Evolutionary conservation across 2,888 invertebrate genomes (phyloP).

Genomic region (Diabrotica balteata): DNA sequence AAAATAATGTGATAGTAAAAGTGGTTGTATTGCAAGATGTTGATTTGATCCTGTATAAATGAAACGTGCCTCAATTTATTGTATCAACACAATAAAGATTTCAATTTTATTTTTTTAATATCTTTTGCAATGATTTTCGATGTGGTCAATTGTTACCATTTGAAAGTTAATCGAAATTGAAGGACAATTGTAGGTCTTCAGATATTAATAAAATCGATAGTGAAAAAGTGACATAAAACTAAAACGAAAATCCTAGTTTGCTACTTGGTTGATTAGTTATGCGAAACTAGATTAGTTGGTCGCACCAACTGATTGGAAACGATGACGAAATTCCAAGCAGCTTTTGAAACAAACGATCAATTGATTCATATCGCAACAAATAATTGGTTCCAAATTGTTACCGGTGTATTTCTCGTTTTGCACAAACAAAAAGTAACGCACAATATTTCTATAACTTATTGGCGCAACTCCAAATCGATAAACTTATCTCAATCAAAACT

Average conservation of each 20-base stretch:
- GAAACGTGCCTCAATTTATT: slow-evolving; percentile 15
- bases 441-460: too few relatives aligned
- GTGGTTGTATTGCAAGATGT: background rate
- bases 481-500: too few relatives aligned
- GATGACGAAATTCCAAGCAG: slow-evolving; percentile 26
- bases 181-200: slow-evolving; percentile 16
- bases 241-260: slow-evolving; percentile 17
- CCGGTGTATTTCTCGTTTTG: slow-evolving; percentile 1
- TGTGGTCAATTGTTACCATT: slow-evolving; percentile 15
- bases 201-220: slow-evolving; percentile 14
- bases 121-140: slow-evolving; percentile 14
- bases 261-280: slow-evolving; percentile 35
- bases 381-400: slow-evolving; percentile 6
- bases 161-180: slow-evolving; percentile 16
- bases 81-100: slow-evolving; percentile 13
- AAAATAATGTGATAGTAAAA: slow-evolving; percentile 9
- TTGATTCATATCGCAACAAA: slow-evolving; percentile 10
- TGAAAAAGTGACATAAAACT: slow-evolving; percentile 16
- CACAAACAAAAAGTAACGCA: background rate
- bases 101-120: slow-evolving; percentile 9
- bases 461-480: too few relatives aligned
- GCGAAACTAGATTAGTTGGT: slow-evolving; percentile 39
- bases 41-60: slow-evolving; percentile 3
- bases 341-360: slow-evolving; percentile 12
- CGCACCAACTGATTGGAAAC: slow-evolving; percentile 33